Percentiles rank a stretch among this genome's conserved stretches.
Evolutionary conservation across 2,888 invertebrate species (phyloP).

Genomic region (Torymus aiolomorphi): DNA sequence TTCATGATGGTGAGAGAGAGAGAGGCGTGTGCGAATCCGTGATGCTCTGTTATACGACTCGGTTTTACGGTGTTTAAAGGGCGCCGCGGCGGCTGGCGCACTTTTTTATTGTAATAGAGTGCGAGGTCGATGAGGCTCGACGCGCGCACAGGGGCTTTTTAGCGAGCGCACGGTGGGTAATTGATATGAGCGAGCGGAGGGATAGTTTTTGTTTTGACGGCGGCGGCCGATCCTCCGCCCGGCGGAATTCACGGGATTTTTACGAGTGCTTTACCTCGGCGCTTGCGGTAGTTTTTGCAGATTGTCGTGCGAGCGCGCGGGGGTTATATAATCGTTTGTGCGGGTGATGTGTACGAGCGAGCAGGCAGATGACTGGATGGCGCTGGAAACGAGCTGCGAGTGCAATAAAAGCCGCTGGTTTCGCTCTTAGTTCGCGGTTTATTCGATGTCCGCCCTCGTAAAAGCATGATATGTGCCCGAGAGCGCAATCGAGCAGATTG

Average conservation of each 20-base stretch:
- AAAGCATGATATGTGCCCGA: too few species aligned
- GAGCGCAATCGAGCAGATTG: neutral
- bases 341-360: too few species aligned
- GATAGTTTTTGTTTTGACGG: conserved; percentile 33
- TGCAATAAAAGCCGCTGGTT: conserved; percentile 29
- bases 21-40: too few species aligned
- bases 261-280: conserved; percentile 31
- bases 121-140: neutral
- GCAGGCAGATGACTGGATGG: too few species aligned
- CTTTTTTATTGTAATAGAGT: conserved; percentile 2
- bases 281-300: conserved; percentile 20
- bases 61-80: too few species aligned
- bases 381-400: conserved; percentile 12
- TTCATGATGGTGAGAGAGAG: conserved; percentile 4
- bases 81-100: neutral
- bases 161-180: neutral
- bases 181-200: neutral
- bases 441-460: conserved; percentile 5
- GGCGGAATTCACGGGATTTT: conserved; percentile 7
- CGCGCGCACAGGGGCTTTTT: neutral
- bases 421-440: conserved; percentile 23
- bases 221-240: neutral
- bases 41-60: too few species aligned
- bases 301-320: neutral
- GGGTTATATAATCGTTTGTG: too few species aligned